Evolutionary conservation across 2,888 invertebrate species (phyloP).

Genomic region (Tenthredo amoena): DNA sequence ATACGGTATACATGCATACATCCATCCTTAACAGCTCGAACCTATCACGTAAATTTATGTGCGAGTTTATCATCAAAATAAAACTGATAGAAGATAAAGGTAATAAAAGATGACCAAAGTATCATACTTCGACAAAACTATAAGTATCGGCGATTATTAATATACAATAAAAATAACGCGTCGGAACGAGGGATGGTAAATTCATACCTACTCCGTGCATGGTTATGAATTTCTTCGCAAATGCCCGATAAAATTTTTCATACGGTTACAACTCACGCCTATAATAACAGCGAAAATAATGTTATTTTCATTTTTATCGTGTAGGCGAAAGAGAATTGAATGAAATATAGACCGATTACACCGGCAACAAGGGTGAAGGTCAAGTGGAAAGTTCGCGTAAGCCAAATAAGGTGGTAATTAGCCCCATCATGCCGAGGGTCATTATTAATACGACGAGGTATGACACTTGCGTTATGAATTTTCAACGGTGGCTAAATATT

Average conservation of each 20-base stretch:
- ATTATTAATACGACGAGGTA: constrained; percentile 41
- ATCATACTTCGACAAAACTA: background rate
- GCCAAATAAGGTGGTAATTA: constrained; percentile 43
- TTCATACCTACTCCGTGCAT: background rate
- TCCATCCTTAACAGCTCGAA: background rate
- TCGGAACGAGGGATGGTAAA: background rate
- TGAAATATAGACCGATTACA: background rate
- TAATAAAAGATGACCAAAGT: background rate
- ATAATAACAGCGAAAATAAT: background rate
- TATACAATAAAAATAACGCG: background rate
- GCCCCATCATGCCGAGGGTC: constrained; percentile 26
- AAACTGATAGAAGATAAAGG: background rate
- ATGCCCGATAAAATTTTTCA: background rate
- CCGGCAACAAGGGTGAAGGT: background rate
- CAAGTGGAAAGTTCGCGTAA: constrained; percentile 2
- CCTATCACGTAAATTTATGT: background rate
- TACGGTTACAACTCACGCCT: background rate
- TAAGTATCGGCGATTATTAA: background rate
- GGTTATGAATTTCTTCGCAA: background rate
- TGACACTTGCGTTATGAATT: constrained; percentile 49
- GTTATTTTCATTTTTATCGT: background rate
- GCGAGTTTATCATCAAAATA: background rate
- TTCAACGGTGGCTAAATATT: constrained; percentile 40
- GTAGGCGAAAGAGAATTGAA: background rate
- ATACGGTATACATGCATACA: background rate